Evolutionary conservation across 1,140 invertebrate species (phyloP).

Genomic region (Drosophila arizonae): DNA sequence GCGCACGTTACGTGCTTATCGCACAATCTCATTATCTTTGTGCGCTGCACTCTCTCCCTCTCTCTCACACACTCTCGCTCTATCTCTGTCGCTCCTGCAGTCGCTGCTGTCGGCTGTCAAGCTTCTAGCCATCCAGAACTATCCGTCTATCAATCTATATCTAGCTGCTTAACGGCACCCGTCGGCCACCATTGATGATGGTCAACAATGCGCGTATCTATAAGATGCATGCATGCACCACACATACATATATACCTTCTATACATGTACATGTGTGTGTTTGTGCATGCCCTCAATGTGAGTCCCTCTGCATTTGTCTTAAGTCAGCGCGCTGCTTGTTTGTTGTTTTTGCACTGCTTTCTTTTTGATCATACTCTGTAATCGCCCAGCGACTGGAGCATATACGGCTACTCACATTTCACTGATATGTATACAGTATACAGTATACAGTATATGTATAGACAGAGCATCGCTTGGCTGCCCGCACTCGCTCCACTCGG

Average conservation of each 20-base stretch:
- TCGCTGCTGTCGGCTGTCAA: background rate
- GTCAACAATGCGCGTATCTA: constrained; percentile 28
- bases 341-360: constrained; percentile 12
- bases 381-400: too few species aligned
- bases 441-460: too few species aligned
- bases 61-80: background rate
- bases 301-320: constrained; percentile 19
- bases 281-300: background rate
- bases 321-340: constrained; percentile 11
- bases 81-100: background rate
- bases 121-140: constrained; percentile 49
- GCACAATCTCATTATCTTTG: constrained; percentile 20
- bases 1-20: constrained; percentile 41
- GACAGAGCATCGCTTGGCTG: too few species aligned
- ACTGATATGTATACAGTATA: too few species aligned
- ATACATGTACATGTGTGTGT: background rate
- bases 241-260: background rate
- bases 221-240: constrained; percentile 40
- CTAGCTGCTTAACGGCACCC: constrained; percentile 57
- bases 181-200: constrained; percentile 36
- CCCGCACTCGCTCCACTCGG: too few species aligned
- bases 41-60: background rate
- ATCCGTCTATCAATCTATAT: constrained; percentile 70
- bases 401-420: too few species aligned
- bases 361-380: constrained; percentile 1